Base-by-base conservation (phyloP, 2,888 invertebrate species). In the Drosophila histrio region DNA sequence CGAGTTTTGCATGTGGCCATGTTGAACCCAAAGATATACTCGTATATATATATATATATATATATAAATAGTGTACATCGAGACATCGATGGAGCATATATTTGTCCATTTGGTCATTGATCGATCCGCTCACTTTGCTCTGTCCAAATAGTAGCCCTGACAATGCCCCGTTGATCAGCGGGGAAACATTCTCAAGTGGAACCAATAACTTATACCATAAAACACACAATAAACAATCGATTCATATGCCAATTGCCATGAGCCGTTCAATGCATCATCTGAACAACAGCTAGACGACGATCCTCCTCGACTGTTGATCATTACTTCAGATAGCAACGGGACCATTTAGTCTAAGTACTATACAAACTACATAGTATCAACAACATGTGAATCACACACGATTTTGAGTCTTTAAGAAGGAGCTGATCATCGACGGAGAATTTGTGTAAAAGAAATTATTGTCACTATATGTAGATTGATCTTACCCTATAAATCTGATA, bases 41-140 rank as follows among this genome's bases (percentile, higher is more conserved):
- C 13, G 1, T 22, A 50, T 38, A 64, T 13, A 9, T 22, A 49
- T 7, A 30, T 43, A 17, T 41, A 22, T 41, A 41, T 34, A 11
- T 36, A 8, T n/a, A n/a, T n/a, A n/a, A n/a, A n/a, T n/a, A n/a
- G n/a, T n/a, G n/a, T n/a, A n/a, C n/a, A n/a, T n/a, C n/a, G 5
- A 41, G 69, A 67, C 72, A 60, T 53, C 59, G 68, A 67, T 72
- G 52, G 60, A 58, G 58, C 60, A 77, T 58, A 54, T 58, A 66
- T 61, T 66, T 59, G 61, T 77, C 39, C 44, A 56, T 68, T 72
- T 69, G 53, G 72, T 63, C 77, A 76, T 71, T 74, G 74, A 74
- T 74, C 74, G 74, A 76, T 74, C 52, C 72, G 44, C 57, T 76
- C 72, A 66, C 76, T 74, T 71, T 74, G 76, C 73, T 74, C 76